These are phyloP conservation scores for Bubo blakistoni DNA, from an alignment of 2,113 vertebrate species.

Conservation along the genomic window DNA sequence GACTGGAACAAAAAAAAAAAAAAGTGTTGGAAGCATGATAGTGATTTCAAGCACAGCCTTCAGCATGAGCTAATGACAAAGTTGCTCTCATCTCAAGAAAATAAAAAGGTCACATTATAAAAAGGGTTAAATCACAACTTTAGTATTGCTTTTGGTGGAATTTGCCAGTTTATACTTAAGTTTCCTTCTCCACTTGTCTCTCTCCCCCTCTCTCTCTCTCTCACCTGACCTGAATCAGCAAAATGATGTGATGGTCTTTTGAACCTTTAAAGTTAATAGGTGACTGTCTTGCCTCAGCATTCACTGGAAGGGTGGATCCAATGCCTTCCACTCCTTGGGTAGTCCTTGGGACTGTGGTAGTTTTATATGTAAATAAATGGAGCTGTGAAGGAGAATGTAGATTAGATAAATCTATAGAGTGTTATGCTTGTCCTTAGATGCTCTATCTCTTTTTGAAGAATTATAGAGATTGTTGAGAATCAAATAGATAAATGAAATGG, in stretches of 20 bases:
- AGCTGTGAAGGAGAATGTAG: not conserved
- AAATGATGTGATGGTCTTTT: not conserved
- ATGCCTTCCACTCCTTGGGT: not conserved
- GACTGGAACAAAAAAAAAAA: not conserved
- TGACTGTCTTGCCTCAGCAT: not conserved
- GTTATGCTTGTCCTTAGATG: not conserved
- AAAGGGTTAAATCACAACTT: not conserved
- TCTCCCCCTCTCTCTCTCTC: not conserved
- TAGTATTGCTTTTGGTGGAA: not conserved
- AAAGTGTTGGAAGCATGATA: not conserved
- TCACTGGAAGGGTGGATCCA: not conserved
- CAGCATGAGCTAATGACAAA: not conserved
- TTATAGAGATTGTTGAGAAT: not conserved
- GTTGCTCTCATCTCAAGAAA: not conserved
- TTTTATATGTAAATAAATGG: not conserved
- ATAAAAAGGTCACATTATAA: not conserved
- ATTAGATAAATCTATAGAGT: not conserved
- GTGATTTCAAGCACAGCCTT: not conserved
- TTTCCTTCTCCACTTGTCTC: not conserved
- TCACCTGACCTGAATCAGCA: not conserved
- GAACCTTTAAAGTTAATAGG: not conserved
- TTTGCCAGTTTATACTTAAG: not conserved
- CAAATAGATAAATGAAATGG: not conserved
- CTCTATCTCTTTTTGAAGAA: not conserved
- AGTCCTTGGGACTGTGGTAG: not conserved